Percentiles rank a stretch among this genome's conserved stretches.
Conservation (phyloP, 2,888 invertebrate species). For the Lithophane ornitopus region DNA sequence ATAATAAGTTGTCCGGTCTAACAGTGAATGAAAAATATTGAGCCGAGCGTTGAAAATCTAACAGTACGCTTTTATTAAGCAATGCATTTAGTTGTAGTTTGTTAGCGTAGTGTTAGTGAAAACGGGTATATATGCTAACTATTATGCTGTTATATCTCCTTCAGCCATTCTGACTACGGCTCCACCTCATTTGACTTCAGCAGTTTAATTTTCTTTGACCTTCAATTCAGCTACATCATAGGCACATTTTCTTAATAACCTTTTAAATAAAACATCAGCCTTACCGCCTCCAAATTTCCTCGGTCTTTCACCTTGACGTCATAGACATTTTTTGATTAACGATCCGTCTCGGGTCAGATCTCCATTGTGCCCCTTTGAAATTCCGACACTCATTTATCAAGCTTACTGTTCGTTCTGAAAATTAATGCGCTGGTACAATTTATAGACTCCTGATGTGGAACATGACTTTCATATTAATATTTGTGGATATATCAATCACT, state of each 20-base stretch:
- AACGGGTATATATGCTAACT: too few species aligned
- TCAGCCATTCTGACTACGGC: too few species aligned
- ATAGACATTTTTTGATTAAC: constrained; percentile 88
- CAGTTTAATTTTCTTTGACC: not conserved
- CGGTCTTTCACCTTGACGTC: constrained; percentile 79
- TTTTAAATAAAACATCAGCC: constrained; percentile 51
- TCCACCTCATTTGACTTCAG: not conserved
- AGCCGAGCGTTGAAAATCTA: not conserved
- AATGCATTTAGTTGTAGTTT: not conserved
- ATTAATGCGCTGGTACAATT: constrained; percentile 82
- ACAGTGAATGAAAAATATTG: not conserved
- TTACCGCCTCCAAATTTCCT: constrained; percentile 66
- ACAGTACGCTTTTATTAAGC: not conserved
- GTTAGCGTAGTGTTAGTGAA: not conserved
- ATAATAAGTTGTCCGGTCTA: not conserved
- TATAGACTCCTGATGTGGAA: constrained; percentile 68
- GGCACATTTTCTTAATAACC: constrained; percentile 19
- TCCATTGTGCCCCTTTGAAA: constrained; percentile 88
- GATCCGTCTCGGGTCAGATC: constrained; percentile 83
- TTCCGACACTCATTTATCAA: constrained; percentile 89
- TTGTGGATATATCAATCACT: constrained; percentile 54
- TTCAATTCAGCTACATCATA: constrained; percentile 17
- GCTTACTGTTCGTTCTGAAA: constrained; percentile 87
- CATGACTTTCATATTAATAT: constrained; percentile 54
- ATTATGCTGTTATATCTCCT: not conserved